Conservation (phyloP, 2,797 vertebrate species). For the Harpagifer antarcticus region DNA sequence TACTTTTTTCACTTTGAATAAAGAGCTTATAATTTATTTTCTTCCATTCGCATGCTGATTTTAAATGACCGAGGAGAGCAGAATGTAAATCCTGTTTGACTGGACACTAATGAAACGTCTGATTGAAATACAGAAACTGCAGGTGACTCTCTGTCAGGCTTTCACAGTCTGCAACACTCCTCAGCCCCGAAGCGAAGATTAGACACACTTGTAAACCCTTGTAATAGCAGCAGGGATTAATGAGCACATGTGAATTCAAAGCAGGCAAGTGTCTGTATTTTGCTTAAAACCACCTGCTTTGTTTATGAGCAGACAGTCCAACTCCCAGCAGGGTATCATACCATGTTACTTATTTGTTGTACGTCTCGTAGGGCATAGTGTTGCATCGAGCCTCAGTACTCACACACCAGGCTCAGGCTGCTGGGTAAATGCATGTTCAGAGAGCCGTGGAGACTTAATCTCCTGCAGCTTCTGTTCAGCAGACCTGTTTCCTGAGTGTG, state of each 20-base stretch:
- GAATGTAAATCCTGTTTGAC: constrained; percentile 30
- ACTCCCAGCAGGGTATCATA: constrained; percentile 35
- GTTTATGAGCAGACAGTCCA: constrained; percentile 9
- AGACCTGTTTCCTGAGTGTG: constrained; percentile 14
- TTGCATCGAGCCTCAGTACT: constrained; percentile 37
- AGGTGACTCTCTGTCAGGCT: constrained; percentile 19
- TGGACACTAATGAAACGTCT: constrained; percentile 28
- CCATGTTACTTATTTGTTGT: constrained; percentile 27
- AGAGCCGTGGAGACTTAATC: constrained; percentile 37
- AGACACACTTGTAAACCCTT: too few relatives aligned
- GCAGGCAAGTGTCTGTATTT: constrained; percentile 25
- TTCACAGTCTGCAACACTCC: constrained; percentile 23
- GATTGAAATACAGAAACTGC: constrained; percentile 16
- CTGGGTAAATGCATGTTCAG: constrained; percentile 33
- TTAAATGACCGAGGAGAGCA: constrained; percentile 1
- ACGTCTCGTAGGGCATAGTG: constrained; percentile 2
- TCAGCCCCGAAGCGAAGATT: not conserved
- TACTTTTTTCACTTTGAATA: constrained; percentile 12
- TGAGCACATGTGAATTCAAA: constrained; percentile 44
- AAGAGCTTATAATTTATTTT: not conserved
- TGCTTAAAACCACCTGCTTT: constrained; percentile 29
- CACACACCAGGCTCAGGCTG: not conserved
- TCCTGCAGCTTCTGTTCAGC: constrained; percentile 32
- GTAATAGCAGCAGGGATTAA: constrained; percentile 23
- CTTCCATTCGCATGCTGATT: constrained; percentile 5